These are phyloP conservation scores for Porites australiensis DNA, from an alignment of 64 coral and sea anemone genomes.

Conservation along the genomic window DNA sequence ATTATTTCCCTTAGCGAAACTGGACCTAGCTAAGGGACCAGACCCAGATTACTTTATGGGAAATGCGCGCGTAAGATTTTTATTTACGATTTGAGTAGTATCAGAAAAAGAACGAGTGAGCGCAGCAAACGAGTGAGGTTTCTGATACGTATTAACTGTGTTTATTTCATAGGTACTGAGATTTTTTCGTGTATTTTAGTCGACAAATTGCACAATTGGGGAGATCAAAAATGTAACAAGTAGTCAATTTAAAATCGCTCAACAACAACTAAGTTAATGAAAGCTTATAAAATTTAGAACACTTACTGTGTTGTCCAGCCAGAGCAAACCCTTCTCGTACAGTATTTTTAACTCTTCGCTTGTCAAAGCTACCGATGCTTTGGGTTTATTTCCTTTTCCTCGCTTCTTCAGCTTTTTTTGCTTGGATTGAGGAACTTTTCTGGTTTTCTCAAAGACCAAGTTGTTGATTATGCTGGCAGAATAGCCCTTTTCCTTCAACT, in stretches of 20 bases:
- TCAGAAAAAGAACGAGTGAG: neutral
- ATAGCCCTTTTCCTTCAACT: conserved; percentile 48
- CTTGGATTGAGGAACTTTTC: conserved; percentile 7
- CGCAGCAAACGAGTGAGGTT: conserved; percentile 1
- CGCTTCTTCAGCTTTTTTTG: conserved; percentile 39
- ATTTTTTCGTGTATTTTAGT: too few species aligned
- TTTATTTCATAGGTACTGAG: too few species aligned
- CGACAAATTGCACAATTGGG: too few species aligned
- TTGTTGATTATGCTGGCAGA: conserved; percentile 34
- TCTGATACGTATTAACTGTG: neutral
- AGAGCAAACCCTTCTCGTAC: neutral
- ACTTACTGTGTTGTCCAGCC: too few species aligned
- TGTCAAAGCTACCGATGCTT: neutral
- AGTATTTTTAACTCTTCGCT: neutral
- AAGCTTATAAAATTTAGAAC: too few species aligned
- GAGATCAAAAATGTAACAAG: too few species aligned
- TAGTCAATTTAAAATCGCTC: too few species aligned
- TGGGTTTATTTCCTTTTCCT: conserved; percentile 11
- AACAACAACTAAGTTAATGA: too few species aligned
- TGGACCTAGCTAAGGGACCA: too few species aligned
- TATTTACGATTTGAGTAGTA: neutral
- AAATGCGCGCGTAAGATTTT: neutral
- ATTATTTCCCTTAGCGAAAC: too few species aligned
- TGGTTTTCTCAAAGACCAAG: neutral
- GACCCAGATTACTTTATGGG: neutral